Evolutionary conservation across 2,888 invertebrate species (phyloP), one percentile per base, ranked within the genome.

Genomic region (Xestia sexstrigata): DNA sequence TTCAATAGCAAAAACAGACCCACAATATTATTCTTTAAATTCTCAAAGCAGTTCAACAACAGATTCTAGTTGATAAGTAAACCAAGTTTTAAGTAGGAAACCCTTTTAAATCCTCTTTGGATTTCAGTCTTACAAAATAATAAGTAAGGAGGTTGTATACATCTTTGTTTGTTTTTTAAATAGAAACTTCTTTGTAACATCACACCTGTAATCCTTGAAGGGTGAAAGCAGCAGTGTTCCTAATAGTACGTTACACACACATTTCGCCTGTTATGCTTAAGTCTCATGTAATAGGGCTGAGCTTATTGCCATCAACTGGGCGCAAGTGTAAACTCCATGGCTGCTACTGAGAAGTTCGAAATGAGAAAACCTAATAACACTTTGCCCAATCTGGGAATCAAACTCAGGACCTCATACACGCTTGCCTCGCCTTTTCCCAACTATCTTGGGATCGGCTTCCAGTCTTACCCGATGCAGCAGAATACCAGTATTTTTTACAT

Each of bases 61-160:
- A 60, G 52, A 71, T 66, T 72, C 39, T 30, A 52, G 67, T 68
- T 72, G 60, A 26, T 70, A 74, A 70, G 47, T 62, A 72, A 72
- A 84, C 39, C 1, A 79, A 75, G 62, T 75, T 80, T 75, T 30
- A 71, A 74, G 66, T 73, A 52, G 47, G 30, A 47, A 85, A 76
- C 70, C 69, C 74, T 84, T 84, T 75, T 65, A 72, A 82, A 72
- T 84, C 62, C 42, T 55, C 26, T 55, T 75, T 70, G 52, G 52
- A 72, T 75, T 47, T 42, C 58, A 42, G 63, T 47, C 49, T 42
- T 49, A 71, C 58, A 80, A 75, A 84, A 52, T 58, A 58, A 82
- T 55, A 73, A 80, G 62, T 62, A 62, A 35, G 2, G 62, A 62
- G 62, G 8, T 60, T 30, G 30, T 26, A 26, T 58, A 58, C 26